A percentile compares a stretch with the other conserved stretches of the same genome.
phyloP scores from a whole-genome alignment of 1,140 invertebrate genomes.

The Sminthurinus signatus region DNA sequence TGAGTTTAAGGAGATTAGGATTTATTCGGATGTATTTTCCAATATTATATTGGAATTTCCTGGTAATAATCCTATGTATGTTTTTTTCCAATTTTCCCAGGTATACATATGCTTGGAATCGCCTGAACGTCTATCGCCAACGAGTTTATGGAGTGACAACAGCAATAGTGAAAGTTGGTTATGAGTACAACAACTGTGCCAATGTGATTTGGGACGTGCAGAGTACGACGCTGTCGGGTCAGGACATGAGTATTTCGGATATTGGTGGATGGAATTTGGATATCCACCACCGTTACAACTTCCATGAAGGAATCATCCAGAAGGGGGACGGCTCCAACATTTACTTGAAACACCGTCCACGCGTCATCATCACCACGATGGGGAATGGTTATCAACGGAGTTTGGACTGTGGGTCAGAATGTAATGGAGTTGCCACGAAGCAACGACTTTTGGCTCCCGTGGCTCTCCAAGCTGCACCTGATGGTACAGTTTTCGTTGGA shows the following conservation, averaged over 20 bases:
- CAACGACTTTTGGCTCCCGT: constrained; percentile 83
- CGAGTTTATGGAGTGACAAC: constrained; percentile 86
- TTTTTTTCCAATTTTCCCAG: too few relatives aligned
- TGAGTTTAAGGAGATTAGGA: too few relatives aligned
- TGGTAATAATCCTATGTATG: too few relatives aligned
- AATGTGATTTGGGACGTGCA: constrained; percentile 93
- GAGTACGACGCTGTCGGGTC: constrained; percentile 87
- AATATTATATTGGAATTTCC: too few relatives aligned
- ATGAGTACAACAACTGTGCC: constrained; percentile 88
- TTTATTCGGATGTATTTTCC: too few relatives aligned
- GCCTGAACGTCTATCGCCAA: constrained; percentile 91
- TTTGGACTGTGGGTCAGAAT: constrained; percentile 67
- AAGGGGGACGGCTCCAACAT: constrained; percentile 96
- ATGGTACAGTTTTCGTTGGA: constrained; percentile 91
- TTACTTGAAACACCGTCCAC: constrained; percentile 87
- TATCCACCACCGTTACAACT: constrained; percentile 95
- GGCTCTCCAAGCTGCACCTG: constrained; percentile 77
- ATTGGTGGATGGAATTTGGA: constrained; percentile 95
- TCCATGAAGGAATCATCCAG: constrained; percentile 94
- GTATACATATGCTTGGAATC: constrained; percentile 94
- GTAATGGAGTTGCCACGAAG: constrained; percentile 71
- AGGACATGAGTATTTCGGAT: constrained; percentile 93
- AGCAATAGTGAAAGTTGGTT: constrained; percentile 89
- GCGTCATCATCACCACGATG: constrained; percentile 84
- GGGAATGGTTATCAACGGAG: constrained; percentile 85